Percentiles rank a stretch among this genome's conserved stretches.
phyloP scores from a whole-genome alignment of 2,113 vertebrate species.

The Microcebus tavaratra region DNA sequence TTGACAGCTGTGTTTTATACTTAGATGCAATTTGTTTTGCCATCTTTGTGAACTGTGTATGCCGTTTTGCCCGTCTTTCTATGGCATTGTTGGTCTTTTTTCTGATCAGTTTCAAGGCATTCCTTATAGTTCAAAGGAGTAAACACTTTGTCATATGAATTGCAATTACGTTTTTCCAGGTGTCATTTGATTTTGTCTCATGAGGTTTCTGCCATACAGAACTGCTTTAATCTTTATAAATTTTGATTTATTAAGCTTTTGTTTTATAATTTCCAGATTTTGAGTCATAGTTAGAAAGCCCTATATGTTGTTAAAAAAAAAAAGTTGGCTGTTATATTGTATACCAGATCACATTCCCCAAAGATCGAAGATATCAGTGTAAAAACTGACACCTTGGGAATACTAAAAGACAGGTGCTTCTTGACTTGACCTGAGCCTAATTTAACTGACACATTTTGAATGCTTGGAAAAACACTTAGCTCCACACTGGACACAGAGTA shows the following conservation, averaged over 20 bases:
- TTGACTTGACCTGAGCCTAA: background rate
- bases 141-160: background rate
- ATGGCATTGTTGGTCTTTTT: background rate
- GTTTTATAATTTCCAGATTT: constrained; percentile 22
- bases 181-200: background rate
- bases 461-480: background rate
- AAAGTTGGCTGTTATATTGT: background rate
- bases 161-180: background rate
- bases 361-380: background rate
- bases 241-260: constrained; percentile 33
- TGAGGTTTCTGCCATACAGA: background rate
- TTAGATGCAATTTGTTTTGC: background rate
- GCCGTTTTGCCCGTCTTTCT: background rate
- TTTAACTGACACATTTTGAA: constrained; percentile 20
- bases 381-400: constrained; percentile 9
- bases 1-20: background rate
- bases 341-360: background rate
- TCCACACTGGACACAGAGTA: background rate
- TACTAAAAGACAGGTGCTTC: background rate
- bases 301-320: background rate
- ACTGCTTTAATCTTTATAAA: constrained; percentile 11
- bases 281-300: background rate
- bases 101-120: background rate
- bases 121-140: background rate
- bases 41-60: background rate